phyloP scores from a whole-genome alignment of 1,140 invertebrate genomes.

The Drosophila pallidifrons region DNA sequence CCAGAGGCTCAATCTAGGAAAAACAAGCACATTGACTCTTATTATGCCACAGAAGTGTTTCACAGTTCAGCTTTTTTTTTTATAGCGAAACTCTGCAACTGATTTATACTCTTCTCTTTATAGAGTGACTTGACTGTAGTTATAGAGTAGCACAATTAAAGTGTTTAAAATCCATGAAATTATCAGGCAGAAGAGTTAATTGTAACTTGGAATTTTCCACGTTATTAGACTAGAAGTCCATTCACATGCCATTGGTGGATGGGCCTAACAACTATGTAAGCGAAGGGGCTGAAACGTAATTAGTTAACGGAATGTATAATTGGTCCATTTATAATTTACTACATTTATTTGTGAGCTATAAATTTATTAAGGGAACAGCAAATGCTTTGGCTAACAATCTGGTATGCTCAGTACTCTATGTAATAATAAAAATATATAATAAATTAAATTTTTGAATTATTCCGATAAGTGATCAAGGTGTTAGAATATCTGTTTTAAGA shows the following conservation, averaged over 20 bases:
- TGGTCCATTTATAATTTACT: not conserved
- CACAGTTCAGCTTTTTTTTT: not conserved
- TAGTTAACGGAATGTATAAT: not conserved
- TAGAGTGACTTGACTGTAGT: not conserved
- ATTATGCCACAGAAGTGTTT: slow-evolving; percentile 22
- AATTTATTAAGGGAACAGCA: too few relatives aligned
- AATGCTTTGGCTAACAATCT: too few relatives aligned
- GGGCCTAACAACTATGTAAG: not conserved
- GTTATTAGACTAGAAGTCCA: slow-evolving; percentile 4
- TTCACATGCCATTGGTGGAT: not conserved
- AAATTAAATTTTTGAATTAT: too few relatives aligned
- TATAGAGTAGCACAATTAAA: slow-evolving; percentile 54
- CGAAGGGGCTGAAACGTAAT: not conserved
- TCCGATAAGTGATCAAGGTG: too few relatives aligned
- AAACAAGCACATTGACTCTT: slow-evolving; percentile 49
- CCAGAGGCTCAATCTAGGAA: not conserved
- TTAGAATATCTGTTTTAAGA: too few relatives aligned
- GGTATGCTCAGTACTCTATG: too few relatives aligned
- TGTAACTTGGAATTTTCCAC: slow-evolving; percentile 36
- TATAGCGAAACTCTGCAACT: not conserved
- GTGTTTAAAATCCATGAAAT: slow-evolving; percentile 67
- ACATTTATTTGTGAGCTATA: too few relatives aligned
- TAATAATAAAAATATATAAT: too few relatives aligned
- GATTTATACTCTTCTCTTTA: not conserved
- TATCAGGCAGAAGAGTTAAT: slow-evolving; percentile 32